phyloP scores from a whole-genome alignment of 2,888 invertebrate species.

The Eupeodes luniger region DNA sequence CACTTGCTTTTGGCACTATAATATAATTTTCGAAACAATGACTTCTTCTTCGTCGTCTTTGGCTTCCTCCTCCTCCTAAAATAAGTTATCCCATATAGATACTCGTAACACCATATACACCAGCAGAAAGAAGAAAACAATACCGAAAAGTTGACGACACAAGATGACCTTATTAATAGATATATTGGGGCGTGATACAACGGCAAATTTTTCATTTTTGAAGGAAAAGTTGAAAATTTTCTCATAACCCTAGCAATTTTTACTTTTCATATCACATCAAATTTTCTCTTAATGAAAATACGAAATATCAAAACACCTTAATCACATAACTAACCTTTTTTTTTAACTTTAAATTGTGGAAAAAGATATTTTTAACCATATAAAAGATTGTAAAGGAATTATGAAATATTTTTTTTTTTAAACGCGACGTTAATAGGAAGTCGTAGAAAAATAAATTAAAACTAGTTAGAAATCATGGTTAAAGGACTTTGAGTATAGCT shows the following conservation, averaged over 20 bases:
- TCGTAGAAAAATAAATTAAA: neutral
- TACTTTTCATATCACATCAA: neutral
- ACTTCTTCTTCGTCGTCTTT: conserved; percentile 31
- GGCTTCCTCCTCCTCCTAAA: neutral
- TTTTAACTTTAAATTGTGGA: neutral
- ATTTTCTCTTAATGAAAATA: neutral
- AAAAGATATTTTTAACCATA: neutral
- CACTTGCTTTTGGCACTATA: conserved; percentile 50
- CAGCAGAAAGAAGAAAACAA: conserved; percentile 55
- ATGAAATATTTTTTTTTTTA: neutral
- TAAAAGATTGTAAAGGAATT: neutral
- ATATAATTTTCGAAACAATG: conserved; percentile 64
- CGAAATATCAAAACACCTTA: neutral
- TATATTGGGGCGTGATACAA: conserved; percentile 72
- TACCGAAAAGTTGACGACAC: conserved; percentile 66
- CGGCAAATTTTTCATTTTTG: conserved; percentile 41
- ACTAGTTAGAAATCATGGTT: neutral
- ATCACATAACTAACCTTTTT: conserved; percentile 54
- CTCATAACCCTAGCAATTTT: neutral
- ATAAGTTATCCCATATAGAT: conserved; percentile 32
- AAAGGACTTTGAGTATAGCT: conserved; percentile 22
- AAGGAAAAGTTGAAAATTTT: conserved; percentile 33
- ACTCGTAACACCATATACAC: conserved; percentile 6
- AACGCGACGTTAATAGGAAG: conserved; percentile 19
- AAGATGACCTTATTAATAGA: conserved; percentile 74